phyloP scores from a whole-genome alignment of 1,140 invertebrate species.

The Drosophila takahashii region DNA sequence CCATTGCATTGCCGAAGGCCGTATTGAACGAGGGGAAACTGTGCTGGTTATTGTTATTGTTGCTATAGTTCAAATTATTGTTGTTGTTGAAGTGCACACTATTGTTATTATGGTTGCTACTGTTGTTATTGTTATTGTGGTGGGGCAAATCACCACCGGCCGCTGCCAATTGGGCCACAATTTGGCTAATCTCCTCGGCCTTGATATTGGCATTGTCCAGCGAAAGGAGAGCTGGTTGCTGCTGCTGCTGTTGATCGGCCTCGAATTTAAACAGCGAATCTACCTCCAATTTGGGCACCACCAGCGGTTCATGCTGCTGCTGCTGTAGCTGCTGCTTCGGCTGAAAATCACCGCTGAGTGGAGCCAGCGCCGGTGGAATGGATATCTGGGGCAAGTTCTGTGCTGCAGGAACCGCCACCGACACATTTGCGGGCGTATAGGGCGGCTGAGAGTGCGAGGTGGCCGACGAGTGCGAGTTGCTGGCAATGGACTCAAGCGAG shows the following conservation, averaged over 20 bases:
- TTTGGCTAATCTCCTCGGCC: slow-evolving; percentile 73
- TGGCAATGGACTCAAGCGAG: slow-evolving; percentile 79
- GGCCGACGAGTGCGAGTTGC: slow-evolving; percentile 77
- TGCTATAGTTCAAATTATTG: slow-evolving; percentile 42
- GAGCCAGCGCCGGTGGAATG: slow-evolving; percentile 71
- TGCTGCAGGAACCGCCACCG: slow-evolving; percentile 18
- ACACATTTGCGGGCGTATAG: slow-evolving; percentile 35
- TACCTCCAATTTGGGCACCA: slow-evolving; percentile 43
- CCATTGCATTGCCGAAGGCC: slow-evolving; percentile 63
- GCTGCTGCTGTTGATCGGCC: slow-evolving; percentile 16
- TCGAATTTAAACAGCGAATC: slow-evolving; percentile 21
- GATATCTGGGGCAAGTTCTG: slow-evolving; percentile 40
- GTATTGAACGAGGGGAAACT: slow-evolving; percentile 71
- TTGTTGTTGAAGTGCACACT: slow-evolving; percentile 57
- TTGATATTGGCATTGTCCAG: slow-evolving; percentile 61
- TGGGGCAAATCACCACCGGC: slow-evolving; percentile 39
- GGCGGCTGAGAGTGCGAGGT: slow-evolving; percentile 60
- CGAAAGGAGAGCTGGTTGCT: slow-evolving; percentile 15
- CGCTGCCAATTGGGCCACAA: slow-evolving; percentile 69
- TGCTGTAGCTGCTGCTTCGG: slow-evolving; percentile 28
- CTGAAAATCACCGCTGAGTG: slow-evolving; percentile 65
- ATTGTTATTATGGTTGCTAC: slow-evolving; percentile 58
- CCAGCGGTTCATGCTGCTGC: slow-evolving; percentile 2
- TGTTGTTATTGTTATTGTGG: slow-evolving; percentile 64
- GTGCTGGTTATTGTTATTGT: slow-evolving; percentile 54